Evolutionary conservation across 2,888 invertebrate genomes (phyloP).

Genomic region (Cataglyphis livida): DNA sequence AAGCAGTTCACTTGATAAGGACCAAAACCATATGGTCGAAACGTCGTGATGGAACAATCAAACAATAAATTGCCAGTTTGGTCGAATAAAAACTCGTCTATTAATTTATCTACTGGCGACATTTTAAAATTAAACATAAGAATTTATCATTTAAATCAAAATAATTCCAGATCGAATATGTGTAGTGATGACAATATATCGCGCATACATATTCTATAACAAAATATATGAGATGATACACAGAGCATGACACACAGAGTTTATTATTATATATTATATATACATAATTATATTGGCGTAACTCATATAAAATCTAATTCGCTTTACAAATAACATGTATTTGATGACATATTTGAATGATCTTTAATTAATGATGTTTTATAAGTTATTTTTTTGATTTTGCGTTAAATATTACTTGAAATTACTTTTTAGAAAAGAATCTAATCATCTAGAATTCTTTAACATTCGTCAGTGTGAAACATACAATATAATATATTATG

Average conservation of each 20-base stretch:
- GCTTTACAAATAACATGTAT: conserved; percentile 39
- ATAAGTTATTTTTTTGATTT: conserved; percentile 56
- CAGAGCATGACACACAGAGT: conserved; percentile 11
- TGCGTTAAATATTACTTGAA: conserved; percentile 54
- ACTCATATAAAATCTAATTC: conserved; percentile 40
- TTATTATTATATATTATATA: conserved; percentile 33
- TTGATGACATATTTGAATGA: conserved; percentile 50
- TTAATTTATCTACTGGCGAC: too few relatives aligned
- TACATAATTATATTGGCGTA: conserved; percentile 29
- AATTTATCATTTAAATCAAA: conserved; percentile 60
- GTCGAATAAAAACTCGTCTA: too few relatives aligned
- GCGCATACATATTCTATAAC: conserved; percentile 55
- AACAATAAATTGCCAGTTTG: too few relatives aligned
- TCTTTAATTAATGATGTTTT: conserved; percentile 63
- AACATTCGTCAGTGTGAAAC: conserved; percentile 20
- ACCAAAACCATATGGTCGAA: too few relatives aligned
- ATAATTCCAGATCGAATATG: conserved; percentile 52
- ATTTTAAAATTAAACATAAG: too few relatives aligned
- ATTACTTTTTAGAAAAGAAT: conserved; percentile 19
- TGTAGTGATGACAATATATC: conserved; percentile 69
- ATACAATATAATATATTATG: conserved; percentile 35
- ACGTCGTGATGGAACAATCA: too few relatives aligned
- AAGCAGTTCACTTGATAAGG: too few relatives aligned
- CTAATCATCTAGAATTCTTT: conserved; percentile 29
- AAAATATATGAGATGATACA: conserved; percentile 47